These are phyloP conservation scores for Drosophila bifasciata DNA, from an alignment of 1,140 invertebrate species.

Conservation along the genomic window DNA sequence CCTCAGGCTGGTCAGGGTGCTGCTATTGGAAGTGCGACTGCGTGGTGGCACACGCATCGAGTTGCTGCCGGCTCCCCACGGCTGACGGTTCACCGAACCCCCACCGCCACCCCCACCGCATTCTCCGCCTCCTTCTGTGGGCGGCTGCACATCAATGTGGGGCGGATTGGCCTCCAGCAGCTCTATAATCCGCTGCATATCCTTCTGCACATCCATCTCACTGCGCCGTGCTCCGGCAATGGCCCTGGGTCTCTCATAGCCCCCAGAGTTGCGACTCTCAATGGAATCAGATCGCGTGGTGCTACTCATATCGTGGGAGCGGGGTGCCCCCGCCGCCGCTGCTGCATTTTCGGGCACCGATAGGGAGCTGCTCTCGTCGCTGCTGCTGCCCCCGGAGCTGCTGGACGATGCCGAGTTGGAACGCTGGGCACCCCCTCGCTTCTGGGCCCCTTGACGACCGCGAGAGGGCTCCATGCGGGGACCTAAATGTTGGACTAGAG, in stretches of 20 bases:
- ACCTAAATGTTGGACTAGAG: constrained; percentile 27
- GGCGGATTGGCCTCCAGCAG: constrained; percentile 58
- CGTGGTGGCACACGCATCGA: constrained; percentile 66
- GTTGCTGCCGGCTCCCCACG: constrained; percentile 47
- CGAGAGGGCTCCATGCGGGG: constrained; percentile 66
- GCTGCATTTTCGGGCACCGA: constrained; percentile 56
- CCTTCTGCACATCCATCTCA: constrained; percentile 78
- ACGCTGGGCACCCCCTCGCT: constrained; percentile 29
- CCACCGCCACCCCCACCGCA: constrained; percentile 5
- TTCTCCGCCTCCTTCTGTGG: constrained; percentile 43
- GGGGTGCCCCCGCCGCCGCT: constrained; percentile 19
- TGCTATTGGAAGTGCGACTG: constrained; percentile 78
- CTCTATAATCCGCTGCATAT: constrained; percentile 65
- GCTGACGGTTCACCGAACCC: constrained; percentile 27
- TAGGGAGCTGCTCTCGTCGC: constrained; percentile 66
- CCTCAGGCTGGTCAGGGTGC: constrained; percentile 74
- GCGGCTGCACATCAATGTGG: constrained; percentile 78
- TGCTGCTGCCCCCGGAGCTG: constrained; percentile 56
- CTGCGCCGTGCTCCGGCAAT: constrained; percentile 77
- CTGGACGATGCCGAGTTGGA: constrained; percentile 69
- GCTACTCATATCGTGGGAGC: constrained; percentile 71
- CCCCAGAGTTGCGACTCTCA: constrained; percentile 77
- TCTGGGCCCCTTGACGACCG: constrained; percentile 40
- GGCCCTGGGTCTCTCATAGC: constrained; percentile 67
- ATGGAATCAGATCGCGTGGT: constrained; percentile 77